Percentiles rank a stretch among this genome's conserved stretches.
phyloP scores from a whole-genome alignment of 2,797 vertebrate species.

The Catharus ustulatus region DNA sequence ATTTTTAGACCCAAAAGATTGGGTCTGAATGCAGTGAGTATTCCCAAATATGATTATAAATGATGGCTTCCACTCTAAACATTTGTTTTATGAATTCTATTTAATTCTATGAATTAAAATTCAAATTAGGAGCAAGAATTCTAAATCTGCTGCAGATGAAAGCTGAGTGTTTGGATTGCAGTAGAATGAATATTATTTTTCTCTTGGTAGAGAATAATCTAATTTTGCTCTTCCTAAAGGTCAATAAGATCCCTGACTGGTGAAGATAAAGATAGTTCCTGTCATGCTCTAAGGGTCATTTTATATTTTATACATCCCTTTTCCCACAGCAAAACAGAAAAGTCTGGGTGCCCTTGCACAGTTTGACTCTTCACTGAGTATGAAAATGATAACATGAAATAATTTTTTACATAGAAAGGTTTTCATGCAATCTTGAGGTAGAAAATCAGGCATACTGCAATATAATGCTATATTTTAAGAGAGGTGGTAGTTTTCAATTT shows the following conservation, averaged over 20 bases:
- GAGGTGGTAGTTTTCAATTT: not conserved
- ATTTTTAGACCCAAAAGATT: not conserved
- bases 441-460: not conserved
- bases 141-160: not conserved
- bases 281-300: not conserved
- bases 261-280: conserved; percentile 29
- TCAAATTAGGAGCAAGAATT: not conserved
- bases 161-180: not conserved
- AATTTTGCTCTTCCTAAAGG: conserved; percentile 19
- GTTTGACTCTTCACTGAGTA: not conserved
- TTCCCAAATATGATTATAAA: not conserved
- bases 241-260: not conserved
- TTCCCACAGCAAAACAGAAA: not conserved
- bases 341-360: not conserved
- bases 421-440: not conserved
- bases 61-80: not conserved
- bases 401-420: not conserved
- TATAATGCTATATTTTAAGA: not conserved
- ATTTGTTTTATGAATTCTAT: conserved; percentile 21
- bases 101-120: not conserved
- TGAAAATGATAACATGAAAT: not conserved
- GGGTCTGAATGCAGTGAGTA: not conserved
- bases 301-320: not conserved
- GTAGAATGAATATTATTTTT: not conserved
- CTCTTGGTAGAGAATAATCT: not conserved